These are phyloP conservation scores for Trachops cirrhosus DNA, from an alignment of 2,797 vertebrate genomes.

Conservation along the genomic window DNA sequence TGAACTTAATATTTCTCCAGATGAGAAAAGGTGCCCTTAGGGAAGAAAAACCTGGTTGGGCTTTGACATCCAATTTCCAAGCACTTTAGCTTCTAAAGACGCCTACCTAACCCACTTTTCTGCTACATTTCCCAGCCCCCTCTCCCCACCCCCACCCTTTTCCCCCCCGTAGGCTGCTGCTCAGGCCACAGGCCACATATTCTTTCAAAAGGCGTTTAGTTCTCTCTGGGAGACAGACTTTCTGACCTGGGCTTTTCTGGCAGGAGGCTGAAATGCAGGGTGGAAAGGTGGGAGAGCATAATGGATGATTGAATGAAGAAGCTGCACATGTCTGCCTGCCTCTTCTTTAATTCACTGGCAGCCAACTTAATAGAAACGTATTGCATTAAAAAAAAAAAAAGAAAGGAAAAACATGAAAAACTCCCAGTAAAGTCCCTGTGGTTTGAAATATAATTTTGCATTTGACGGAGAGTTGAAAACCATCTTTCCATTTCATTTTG, in stretches of 20 bases:
- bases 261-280: background rate
- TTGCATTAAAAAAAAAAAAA: background rate
- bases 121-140: background rate
- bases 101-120: conserved; percentile 63
- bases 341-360: background rate
- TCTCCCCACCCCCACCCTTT: background rate
- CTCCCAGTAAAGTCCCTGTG: background rate
- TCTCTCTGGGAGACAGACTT: background rate
- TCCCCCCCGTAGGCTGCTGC: background rate
- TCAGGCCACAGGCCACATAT: background rate
- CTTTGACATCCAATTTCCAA: conserved; percentile 75
- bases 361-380: background rate
- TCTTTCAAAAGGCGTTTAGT: background rate
- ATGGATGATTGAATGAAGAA: background rate
- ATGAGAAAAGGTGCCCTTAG: conserved; percentile 71
- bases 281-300: background rate
- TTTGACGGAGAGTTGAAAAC: background rate
- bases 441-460: background rate
- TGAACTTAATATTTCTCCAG: conserved; percentile 73
- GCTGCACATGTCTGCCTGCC: background rate
- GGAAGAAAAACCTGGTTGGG: conserved; percentile 63
- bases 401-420: background rate
- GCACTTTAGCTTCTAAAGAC: conserved; percentile 63
- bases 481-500: background rate
- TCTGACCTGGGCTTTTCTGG: background rate